Evolutionary conservation across 92 coral and sea anemone genomes (phyloP), one percentile per base, ranked within the genome.

Genomic region (Nematostella vectensis): DNA sequence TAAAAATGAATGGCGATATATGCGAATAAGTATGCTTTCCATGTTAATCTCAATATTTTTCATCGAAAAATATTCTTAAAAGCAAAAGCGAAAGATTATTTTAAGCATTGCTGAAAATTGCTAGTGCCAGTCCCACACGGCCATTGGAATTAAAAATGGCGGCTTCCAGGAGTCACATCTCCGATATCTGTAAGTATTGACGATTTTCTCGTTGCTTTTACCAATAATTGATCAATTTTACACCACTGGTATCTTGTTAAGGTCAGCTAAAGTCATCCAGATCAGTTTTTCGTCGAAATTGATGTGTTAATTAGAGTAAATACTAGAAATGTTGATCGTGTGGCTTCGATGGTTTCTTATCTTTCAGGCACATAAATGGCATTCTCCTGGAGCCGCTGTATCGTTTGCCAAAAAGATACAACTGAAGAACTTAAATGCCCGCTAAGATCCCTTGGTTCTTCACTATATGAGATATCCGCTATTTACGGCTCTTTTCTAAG

Each of bases 401-500:
- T n/a, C n/a, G n/a, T n/a, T n/a, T n/a, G n/a, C n/a, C n/a, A n/a
- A n/a, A n/a, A n/a, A n/a, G n/a, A n/a, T n/a, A n/a, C n/a, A n/a
- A n/a, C n/a, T n/a, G n/a, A n/a, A n/a, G n/a, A n/a, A n/a, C n/a
- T n/a, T n/a, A n/a, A n/a, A n/a, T n/a, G n/a, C n/a, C n/a, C n/a
- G n/a, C n/a, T n/a, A n/a, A n/a, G n/a, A n/a, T n/a, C n/a, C n/a
- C n/a, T n/a, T n/a, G n/a, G n/a, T n/a, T n/a, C n/a, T n/a, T n/a
- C n/a, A n/a, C n/a, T n/a, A n/a, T 23, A 12, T 18, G 77, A 80
- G 26, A 49, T 61, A 45, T 48, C 29, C 29, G 38, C 63, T 23
- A 75, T 81, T 39, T 69, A 81, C 58, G 31, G 54, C 56, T 69
- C 78, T 1, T 81, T 81, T 59, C 50, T 75, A 4, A 47, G 57